Evolutionary conservation across 2,113 vertebrate species (phyloP), one percentile per base, ranked within the genome.

Genomic region (Ailuropoda melanoleuca): DNA sequence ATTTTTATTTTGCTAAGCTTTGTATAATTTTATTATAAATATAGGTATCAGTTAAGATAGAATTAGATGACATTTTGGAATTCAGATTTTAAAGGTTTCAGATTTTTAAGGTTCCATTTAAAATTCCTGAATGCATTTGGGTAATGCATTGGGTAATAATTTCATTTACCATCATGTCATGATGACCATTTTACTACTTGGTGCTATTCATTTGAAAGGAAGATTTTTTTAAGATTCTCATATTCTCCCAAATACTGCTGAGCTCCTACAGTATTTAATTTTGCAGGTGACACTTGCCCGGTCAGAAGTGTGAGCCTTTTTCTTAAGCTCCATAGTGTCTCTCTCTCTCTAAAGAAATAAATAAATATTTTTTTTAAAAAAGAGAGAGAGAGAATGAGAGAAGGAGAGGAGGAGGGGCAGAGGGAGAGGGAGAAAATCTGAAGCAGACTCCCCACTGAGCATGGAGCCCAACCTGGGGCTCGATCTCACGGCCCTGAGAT

Each of bases 231-330:
- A 64, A 94, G 66, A 94, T 64, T 86, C n/a, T 53, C 78, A 0
- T 58, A 68, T 85, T 80, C 96, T 95, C 70, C 68, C 24, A 80
- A 82, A 96, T 18, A 56, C n/a, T 68, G 50, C 9, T 85, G 21
- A 89, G 31, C 50, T 89, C 77, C 81, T 2, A 86, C 77, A 85
- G 85, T 87, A 92, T 87, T 93, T 94, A 62, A 64, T 81, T 34
- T 93, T 88, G 10, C 19, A 39, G 34, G n/a, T 89, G 62, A 84
- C 39, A 70, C 46, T 88, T 95, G 70, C 62, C 14, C 81, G 90
- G 89, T 88, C 94, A 78, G 39, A 86, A 88, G 34, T 43, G 46
- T 91, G 64, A 93, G 14, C 21, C 23, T 94, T 97, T 87, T 81
- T 53, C 86, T 58, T 66, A 94, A 77, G 48, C 66, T 85, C 88